Conservation (phyloP, 2,797 vertebrate species). For the Enteromius treurensis region DNA sequence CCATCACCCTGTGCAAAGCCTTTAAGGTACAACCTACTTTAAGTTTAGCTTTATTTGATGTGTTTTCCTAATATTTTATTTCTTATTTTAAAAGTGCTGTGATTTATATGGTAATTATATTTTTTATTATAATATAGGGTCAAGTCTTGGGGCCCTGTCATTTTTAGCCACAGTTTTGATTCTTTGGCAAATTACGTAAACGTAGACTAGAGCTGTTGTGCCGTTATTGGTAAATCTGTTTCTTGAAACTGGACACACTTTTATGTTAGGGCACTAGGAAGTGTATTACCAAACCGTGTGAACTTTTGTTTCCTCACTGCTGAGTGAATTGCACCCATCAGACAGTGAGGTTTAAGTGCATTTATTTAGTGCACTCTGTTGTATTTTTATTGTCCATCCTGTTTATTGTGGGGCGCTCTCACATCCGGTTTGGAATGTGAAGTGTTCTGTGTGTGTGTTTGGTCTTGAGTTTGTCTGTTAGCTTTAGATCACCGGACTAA, state of each 20-base stretch:
- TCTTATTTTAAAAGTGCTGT: not conserved
- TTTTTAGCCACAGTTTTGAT: not conserved
- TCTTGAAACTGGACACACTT: not conserved
- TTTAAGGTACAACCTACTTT: not conserved
- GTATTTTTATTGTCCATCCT: conserved; percentile 54
- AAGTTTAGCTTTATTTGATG: not conserved
- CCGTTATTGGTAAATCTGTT: not conserved
- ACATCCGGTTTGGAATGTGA: conserved; percentile 53
- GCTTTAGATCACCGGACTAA: conserved; percentile 22
- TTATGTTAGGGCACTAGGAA: conserved; percentile 11
- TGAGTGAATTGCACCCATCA: conserved; percentile 46
- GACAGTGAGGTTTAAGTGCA: conserved; percentile 42
- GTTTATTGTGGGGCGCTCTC: conserved; percentile 57
- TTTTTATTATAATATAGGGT: not conserved
- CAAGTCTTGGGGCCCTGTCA: not conserved
- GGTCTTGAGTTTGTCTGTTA: conserved; percentile 59
- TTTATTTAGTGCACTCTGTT: conserved; percentile 57
- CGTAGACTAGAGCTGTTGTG: not conserved
- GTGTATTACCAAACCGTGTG: conserved; percentile 23
- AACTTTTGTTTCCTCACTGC: conserved; percentile 15
- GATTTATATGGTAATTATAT: not conserved
- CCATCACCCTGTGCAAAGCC: not conserved
- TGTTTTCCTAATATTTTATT: not conserved
- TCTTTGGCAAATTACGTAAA: not conserved
- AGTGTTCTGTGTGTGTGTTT: conserved; percentile 54